Base-by-base conservation (phyloP, 1,140 invertebrate genomes). In the Pygmarrhopalites habei region DNA sequence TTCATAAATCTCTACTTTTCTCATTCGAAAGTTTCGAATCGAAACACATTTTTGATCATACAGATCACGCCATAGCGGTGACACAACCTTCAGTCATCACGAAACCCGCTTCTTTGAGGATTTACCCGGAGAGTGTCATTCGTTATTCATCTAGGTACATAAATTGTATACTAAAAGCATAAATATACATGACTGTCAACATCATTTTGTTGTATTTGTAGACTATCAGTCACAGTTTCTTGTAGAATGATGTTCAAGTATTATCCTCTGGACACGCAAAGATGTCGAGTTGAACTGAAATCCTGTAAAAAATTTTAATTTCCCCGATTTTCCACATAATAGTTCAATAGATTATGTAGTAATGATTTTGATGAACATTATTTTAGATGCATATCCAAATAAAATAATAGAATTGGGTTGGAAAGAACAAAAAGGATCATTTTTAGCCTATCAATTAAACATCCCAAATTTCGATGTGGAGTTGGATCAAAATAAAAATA, bases 121-220 rank as follows among this genome's bases (percentile, higher is more conserved):
- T 70, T 17, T 71, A 71, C 47, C 62, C 62, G 1, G 65, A 71
- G 30, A 58, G 65, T 26, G 56, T 43, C n/a, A 55, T 70, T 1
- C 41, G 68, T 25, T 70, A 70, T 35, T 67, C 65, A 17, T 52
- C 55, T n/a, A 70, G 64, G 67, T 66, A 58, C 25, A 17, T 55
- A 43, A 58, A 30, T 35, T 5, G 15, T n/a, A 10, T 44, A 25
- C 44, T 21, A 10, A n/a, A 10, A 47, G 5, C 5, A 47, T 21
- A 47, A 47, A 4, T 10, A 21, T 5, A 19, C 7, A 21, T 35
- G 32, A 47, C 17, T 47, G n/a, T n/a, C 19, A 5, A 12, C 23
- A 12, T 47, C n/a, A 5, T 19, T 47, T 5, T 47, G 7, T 5
- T 47, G 17, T 25, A 25, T 41, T 25, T 10, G n/a, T 25, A 47